Evolutionary conservation across 2,888 invertebrate genomes (phyloP), one percentile per base, ranked within the genome.

Genomic region (Leptopterna dolabrata): DNA sequence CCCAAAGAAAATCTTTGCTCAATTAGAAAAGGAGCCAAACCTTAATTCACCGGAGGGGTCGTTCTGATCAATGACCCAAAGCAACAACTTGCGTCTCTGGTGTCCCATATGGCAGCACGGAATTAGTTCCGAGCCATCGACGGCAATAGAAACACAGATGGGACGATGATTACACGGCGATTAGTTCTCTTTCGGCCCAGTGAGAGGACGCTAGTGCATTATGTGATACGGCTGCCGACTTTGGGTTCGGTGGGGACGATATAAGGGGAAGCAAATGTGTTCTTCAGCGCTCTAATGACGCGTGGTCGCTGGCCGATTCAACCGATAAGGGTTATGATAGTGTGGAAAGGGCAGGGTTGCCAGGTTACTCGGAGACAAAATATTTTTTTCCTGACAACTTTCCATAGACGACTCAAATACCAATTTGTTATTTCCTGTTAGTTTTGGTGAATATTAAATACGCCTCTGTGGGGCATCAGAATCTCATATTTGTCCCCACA

Each of bases 91-190:
- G 63, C 24, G 63, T 63, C 19, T 63, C 63, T 63, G 63, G 45
- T 27, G 45, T 19, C 78, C 43, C 78, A 78, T 78, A 78, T 78
- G 78, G 78, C 43, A 45, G 13, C 3, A 14, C 36, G 19, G 78
- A 19, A 43, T 78, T 78, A 78, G 78, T 78, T 78, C 78, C 78
- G 43, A 78, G 45, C 78, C 78, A 78, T 78, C 78, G 78, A 45
- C 78, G 78, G 27, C 78, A 24, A 43, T 78, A 78, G 41, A 27
- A 45, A 78, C 78, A 78, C 78, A 78, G 78, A 78, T 78, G 78
- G 45, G 78, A 45, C n/a, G 78, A 45, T 45, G 78, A 78, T 78
- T 78, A 78, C 78, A 78, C 78, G 78, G 78, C 78, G 78, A 78
- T 78, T 78, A 78, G 78, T 45, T 24, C 45, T 24, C 24, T 43